Conservation (phyloP, 2,888 invertebrate genomes). For the Andrena hattorfiana region DNA sequence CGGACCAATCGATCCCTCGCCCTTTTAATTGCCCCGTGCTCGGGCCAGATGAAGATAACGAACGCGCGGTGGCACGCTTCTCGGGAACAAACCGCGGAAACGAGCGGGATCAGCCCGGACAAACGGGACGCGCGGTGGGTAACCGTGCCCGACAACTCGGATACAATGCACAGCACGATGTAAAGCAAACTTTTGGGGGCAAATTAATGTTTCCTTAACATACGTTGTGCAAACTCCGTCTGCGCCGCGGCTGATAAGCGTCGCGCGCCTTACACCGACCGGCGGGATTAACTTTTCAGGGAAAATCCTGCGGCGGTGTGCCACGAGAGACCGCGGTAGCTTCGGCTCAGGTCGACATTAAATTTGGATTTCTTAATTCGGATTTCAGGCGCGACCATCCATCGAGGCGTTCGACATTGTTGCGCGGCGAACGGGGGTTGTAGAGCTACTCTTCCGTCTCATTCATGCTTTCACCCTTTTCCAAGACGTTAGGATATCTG, state of each 20-base stretch:
- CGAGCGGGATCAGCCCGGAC: not conserved
- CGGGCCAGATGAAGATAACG: not conserved
- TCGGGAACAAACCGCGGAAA: not conserved
- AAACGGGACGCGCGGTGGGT: not conserved
- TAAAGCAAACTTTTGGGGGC: constrained; percentile 30
- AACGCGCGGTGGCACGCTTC: not conserved
- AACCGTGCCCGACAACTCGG: constrained; percentile 15
- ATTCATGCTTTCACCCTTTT: not conserved
- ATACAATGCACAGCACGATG: constrained; percentile 11
- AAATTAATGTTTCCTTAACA: constrained; percentile 48
- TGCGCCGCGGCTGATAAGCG: constrained; percentile 33
- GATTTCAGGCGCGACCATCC: not conserved
- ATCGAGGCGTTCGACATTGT: not conserved
- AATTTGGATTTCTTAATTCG: constrained; percentile 7
- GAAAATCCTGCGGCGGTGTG: not conserved
- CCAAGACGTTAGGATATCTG: no score
- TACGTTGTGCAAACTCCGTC: constrained; percentile 28
- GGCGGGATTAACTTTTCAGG: constrained; percentile 1
- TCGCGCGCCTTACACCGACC: constrained; percentile 1
- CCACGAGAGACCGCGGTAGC: not conserved
- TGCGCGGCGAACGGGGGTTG: not conserved
- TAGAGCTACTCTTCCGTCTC: not conserved
- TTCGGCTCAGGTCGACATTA: not conserved
- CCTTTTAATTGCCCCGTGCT: no score
- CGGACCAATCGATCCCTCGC: not conserved